Conservation (phyloP, 2,888 invertebrate genomes). For the Hypena proboscidalis region DNA sequence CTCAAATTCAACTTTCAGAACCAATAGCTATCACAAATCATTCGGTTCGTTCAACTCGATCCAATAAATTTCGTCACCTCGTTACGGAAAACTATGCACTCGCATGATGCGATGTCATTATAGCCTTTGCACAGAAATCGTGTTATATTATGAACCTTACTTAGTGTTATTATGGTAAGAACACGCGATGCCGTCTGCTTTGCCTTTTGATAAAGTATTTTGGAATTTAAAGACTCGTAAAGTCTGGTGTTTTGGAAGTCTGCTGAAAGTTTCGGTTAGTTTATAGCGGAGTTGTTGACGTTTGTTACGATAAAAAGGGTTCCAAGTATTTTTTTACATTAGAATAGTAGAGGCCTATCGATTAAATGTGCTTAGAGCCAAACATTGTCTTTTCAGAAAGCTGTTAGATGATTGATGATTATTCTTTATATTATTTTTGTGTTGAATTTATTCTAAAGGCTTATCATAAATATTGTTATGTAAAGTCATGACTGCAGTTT, state of each 20-base stretch:
- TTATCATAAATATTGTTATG: no score
- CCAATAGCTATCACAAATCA: conserved; percentile 16
- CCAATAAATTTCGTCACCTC: conserved; percentile 46
- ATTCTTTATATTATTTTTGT: no score
- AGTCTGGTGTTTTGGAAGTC: conserved; percentile 2
- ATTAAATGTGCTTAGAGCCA: no score
- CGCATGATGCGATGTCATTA: conserved; percentile 51
- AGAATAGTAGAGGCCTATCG: no score
- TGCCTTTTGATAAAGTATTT: conserved; percentile 20
- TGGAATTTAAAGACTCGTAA: conserved; percentile 15
- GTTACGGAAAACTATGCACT: conserved; percentile 44
- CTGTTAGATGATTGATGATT: no score
- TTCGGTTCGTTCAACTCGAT: conserved; percentile 24
- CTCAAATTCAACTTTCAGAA: conserved; percentile 7
- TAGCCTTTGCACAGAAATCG: conserved; percentile 39
- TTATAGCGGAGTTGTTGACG: conserved; percentile 1
- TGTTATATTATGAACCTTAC: conserved; percentile 30
- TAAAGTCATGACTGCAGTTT: no score
- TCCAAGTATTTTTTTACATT: no score
- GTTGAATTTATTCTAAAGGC: no score
- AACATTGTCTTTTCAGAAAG: no score
- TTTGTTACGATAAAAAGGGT: background rate
- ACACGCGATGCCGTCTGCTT: conserved; percentile 31
- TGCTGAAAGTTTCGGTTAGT: background rate
- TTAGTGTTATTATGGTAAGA: conserved; percentile 27